Conservation (phyloP, 1,140 invertebrate species). For the Drosophila lacteicornis region DNA sequence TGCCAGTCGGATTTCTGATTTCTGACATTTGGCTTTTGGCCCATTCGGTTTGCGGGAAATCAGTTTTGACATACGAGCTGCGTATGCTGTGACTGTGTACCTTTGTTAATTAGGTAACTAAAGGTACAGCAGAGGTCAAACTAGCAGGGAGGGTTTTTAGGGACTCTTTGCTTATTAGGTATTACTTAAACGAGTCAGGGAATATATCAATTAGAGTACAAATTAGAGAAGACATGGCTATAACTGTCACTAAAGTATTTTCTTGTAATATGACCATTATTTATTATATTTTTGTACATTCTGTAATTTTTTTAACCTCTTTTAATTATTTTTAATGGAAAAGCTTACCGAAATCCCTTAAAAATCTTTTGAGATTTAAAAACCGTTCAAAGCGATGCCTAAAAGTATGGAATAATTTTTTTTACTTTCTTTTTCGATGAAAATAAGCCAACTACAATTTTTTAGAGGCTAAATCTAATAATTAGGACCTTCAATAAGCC, state of each 20-base stretch:
- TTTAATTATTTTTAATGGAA: too few species aligned
- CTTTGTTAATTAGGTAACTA: neutral
- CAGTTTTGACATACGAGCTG: conserved; percentile 10
- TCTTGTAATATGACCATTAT: too few species aligned
- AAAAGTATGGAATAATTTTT: neutral
- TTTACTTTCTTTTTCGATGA: neutral
- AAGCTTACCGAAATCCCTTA: too few species aligned
- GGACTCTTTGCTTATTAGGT: too few species aligned
- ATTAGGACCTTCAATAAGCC: too few species aligned
- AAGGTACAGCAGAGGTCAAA: conserved; percentile 2
- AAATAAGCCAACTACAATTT: too few species aligned
- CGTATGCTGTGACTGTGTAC: neutral
- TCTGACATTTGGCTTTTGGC: conserved; percentile 60
- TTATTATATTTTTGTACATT: too few species aligned
- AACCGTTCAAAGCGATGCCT: neutral
- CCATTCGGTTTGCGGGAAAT: conserved; percentile 15
- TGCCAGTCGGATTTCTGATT: conserved; percentile 46
- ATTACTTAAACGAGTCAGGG: neutral
- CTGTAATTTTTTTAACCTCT: neutral
- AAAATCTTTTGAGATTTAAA: neutral
- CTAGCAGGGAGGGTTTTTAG: neutral
- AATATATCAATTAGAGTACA: too few species aligned
- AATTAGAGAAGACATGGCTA: neutral
- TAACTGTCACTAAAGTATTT: neutral
- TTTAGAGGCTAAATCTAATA: too few species aligned